These are phyloP conservation scores for Anagrus nilaparvatae DNA, from an alignment of 1,140 invertebrate species.

Conservation along the genomic window DNA sequence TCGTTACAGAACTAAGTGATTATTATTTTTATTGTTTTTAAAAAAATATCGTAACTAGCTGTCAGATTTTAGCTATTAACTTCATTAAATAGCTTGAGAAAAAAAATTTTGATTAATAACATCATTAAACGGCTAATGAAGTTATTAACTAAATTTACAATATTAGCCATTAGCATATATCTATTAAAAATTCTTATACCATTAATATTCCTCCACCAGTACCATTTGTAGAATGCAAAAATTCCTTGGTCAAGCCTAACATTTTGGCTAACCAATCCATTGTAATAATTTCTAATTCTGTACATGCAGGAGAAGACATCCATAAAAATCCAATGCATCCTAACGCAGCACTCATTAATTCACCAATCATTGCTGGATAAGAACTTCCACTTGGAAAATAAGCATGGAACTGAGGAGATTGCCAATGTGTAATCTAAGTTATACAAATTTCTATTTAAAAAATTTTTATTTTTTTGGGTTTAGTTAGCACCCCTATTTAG, in stretches of 20 bases:
- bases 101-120: no score
- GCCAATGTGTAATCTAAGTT: conserved; percentile 89
- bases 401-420: conserved; percentile 93
- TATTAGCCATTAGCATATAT: no score
- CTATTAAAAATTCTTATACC: conserved; percentile 42
- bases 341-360: conserved; percentile 91
- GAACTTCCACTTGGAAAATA: conserved; percentile 97
- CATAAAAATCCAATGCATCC: conserved; percentile 83
- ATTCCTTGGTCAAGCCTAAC: conserved; percentile 80
- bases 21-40: no score
- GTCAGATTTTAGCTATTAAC: no score
- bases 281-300: conserved; percentile 94
- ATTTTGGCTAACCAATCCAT: conserved; percentile 97
- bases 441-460: no score
- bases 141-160: no score
- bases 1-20: no score
- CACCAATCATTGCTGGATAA: conserved; percentile 86
- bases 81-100: no score
- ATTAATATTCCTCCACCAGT: conserved; percentile 88
- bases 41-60: no score
- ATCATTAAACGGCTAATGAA: no score
- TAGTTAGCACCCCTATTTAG: no score
- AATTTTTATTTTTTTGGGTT: no score
- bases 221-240: conserved; percentile 71
- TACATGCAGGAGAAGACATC: conserved; percentile 93